Evolutionary conservation across 2,113 vertebrate species (phyloP), one percentile per base, ranked within the genome.

Genomic region (Perca schrenkii): DNA sequence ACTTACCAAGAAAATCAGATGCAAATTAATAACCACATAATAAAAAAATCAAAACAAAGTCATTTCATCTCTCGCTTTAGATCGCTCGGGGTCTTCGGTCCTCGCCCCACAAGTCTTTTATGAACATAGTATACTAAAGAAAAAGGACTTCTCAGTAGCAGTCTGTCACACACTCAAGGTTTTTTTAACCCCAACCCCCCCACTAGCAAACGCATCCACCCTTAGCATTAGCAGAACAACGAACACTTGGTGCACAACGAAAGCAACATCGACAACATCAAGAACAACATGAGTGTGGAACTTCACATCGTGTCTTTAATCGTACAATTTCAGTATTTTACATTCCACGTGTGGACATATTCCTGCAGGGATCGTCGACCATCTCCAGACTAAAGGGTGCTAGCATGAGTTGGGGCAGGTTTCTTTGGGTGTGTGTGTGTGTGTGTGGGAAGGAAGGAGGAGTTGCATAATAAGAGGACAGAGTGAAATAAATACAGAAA

Each of bases 261-360:
- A 82, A 83, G 69, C 84, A 86, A 89, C 79, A 67, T 74, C 88
- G 74, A 90, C 82, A 82, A 80, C 80, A 91, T 76, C 72, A 79
- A 89, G 80, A 86, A 88, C 63, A 87, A 86, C 66, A 82, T 46
- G 34, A 86, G 65, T 79, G 86, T 83, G 77, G 54, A 89, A 83
- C 86, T 83, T 85, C 84, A 89, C 87, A 77, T 54, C 17, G 83
- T 80, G 85, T 84, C 86, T 87, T 90, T 84, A 85, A 92, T 90
- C 22, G 54, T 89, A 92, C 85, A 82, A 74, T 89, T 88, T 90
- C 84, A 70, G 79, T 90, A 92, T 88, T 89, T 92, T 92, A 94
- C 93, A 94, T 94, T 94, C 92, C 91, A 92, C 91, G n/a, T 84
- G 71, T 86, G 82, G 89, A 93, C 87, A 87, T 80, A 79, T 86